Evolutionary conservation across 1,140 invertebrate genomes (phyloP), one percentile per base, ranked within the genome.

Genomic region (Periplaneta americana): DNA sequence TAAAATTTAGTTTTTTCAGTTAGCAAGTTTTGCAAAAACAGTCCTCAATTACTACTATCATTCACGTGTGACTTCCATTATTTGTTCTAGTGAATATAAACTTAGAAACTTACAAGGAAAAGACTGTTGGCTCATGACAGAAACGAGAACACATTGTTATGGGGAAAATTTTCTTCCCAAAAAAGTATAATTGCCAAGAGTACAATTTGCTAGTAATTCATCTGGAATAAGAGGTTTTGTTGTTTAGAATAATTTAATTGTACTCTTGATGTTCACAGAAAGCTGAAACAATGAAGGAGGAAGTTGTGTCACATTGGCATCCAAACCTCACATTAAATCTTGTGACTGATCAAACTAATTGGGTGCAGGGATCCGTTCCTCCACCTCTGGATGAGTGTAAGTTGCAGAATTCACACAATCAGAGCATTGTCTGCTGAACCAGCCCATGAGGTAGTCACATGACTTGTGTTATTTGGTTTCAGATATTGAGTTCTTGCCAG

Each of bases 261-360:
- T 66, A 66, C 22, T 9, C 1, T 66, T 11, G n/a, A n/a, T 66
- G 22, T 81, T 87, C 86, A 81, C 89, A 93, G 88, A 96, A 96
- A 91, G 94, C 95, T 13, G 94, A 96, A 88, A 92, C 93, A 82
- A 92, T 96, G 87, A 93, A 95, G 85, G 92, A 93, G 85, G 96
- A 98, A 90, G 95, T 99, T 82, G 88, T 99, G 0, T 99, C 98
- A 22, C 98, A 99, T 88, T 99, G 98, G 98, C 99, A 99, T 92
- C 97, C 98, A 1, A 99, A 99, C 91, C 88, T 99, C 82, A 99
- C 98, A 0, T 91, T 99, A 34, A 99, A 98, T 89, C 87, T 99
- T 48, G 93, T 99, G 33, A 95, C 95, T 82, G 98, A 99, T 89
- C 96, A 98, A 87, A 98, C 98, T 0, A 93, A 94, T 83, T 99